These are phyloP conservation scores for Antheraea assamensis DNA, from an alignment of 2,888 invertebrate genomes.

Conservation along the genomic window DNA sequence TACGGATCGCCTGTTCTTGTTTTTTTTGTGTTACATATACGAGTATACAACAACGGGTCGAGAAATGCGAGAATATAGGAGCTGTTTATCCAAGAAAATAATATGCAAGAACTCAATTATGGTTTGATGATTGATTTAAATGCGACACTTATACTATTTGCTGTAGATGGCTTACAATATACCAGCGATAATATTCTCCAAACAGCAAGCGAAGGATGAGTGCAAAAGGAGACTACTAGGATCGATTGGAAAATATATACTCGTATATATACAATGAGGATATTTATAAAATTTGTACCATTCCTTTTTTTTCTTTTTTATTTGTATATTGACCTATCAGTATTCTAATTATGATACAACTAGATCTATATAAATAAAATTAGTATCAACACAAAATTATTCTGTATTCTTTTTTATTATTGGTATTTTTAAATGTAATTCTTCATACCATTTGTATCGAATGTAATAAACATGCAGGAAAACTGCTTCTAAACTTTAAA, in stretches of 20 bases:
- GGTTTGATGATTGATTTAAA: conserved; percentile 42
- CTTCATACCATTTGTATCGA: too few species aligned
- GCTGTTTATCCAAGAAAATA: conserved; percentile 39
- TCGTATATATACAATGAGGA: conserved; percentile 39
- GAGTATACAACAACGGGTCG: conserved; percentile 38
- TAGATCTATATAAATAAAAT: too few species aligned
- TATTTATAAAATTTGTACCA: conserved; percentile 15
- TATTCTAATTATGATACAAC: too few species aligned
- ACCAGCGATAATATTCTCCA: conserved; percentile 20
- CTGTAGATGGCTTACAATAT: conserved; percentile 25
- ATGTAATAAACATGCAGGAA: too few species aligned
- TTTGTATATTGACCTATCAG: too few species aligned
- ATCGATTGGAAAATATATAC: conserved; percentile 43
- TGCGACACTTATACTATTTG: conserved; percentile 32
- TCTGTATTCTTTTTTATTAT: too few species aligned
- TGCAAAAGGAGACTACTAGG: conserved; percentile 34
- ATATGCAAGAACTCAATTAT: conserved; percentile 47
- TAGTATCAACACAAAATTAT: too few species aligned
- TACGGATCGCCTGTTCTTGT: conserved; percentile 42
- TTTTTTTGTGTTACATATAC: conserved; percentile 42
- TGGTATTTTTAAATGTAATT: too few species aligned
- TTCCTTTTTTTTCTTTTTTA: too few species aligned
- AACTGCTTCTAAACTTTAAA: too few species aligned
- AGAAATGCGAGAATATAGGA: conserved; percentile 42
- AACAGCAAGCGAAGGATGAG: conserved; percentile 27